A percentile compares a stretch with the other conserved stretches of the same genome.
phyloP scores from a whole-genome alignment of 1,140 invertebrate genomes.

The Periplaneta americana region DNA sequence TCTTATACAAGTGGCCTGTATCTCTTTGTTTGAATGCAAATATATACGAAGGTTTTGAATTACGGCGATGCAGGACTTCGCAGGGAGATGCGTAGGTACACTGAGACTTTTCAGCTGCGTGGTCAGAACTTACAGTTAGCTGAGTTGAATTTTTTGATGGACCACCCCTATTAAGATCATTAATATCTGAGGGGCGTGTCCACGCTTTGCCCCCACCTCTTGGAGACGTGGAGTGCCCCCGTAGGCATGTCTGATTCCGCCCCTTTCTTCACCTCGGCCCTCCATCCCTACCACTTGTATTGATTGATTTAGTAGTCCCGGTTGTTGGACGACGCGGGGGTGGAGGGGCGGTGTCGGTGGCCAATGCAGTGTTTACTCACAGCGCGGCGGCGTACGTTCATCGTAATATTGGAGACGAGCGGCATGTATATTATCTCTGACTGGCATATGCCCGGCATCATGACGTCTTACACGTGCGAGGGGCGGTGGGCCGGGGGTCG shows the following conservation, averaged over 20 bases:
- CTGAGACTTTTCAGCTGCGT: not conserved
- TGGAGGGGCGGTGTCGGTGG: not conserved
- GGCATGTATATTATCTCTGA: not conserved
- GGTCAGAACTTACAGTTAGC: not conserved
- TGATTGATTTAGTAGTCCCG: not conserved
- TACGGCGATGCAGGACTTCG: too few relatives aligned
- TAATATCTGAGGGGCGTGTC: not conserved
- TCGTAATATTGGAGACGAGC: not conserved
- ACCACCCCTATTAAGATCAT: not conserved
- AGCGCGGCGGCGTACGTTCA: not conserved
- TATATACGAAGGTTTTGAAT: too few relatives aligned
- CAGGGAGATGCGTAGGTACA: too few relatives aligned
- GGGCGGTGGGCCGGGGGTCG: too few relatives aligned
- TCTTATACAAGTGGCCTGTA: too few relatives aligned
- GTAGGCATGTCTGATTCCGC: not conserved
- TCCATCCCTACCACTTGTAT: not conserved
- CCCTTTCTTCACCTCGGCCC: not conserved
- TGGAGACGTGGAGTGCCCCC: not conserved
- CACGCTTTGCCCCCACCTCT: not conserved
- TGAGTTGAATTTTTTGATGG: not conserved
- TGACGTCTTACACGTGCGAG: too few relatives aligned
- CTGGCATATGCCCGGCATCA: too few relatives aligned
- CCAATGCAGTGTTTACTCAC: not conserved
- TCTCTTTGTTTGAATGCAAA: too few relatives aligned
- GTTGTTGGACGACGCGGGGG: not conserved